Base-by-base conservation (phyloP, 64 coral and sea anemone species). In the Stichodactyla mertensii region DNA sequence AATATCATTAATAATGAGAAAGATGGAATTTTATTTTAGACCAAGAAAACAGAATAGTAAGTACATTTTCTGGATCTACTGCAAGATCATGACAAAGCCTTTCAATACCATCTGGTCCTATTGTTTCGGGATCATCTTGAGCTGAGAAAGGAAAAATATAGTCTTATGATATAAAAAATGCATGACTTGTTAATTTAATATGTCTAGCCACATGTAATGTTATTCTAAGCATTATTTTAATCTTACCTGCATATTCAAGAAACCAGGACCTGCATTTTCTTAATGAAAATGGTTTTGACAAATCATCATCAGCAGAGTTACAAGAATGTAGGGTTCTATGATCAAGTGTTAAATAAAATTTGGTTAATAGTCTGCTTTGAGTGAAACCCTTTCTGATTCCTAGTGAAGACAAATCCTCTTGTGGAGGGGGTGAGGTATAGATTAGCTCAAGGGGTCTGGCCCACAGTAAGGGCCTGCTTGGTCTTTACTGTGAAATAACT, bases 161-260 rank as follows among this genome's bases (percentile, higher is more conserved):
- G 7, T 20, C 36, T 45, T 45, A 45, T 45, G 1, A 45, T 45
- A 45, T 45, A 45, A 45, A 45, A 45, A 45, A 45, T 45, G 36
- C 1, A 45, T 45, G 3, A 45, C 36, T 45, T 45, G 36, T 45
- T 45, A 45, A 45, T 45, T 45, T 45, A 45, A 3, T 45, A 45
- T 45, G 36, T 45, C 36, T 45, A 45, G 36, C 36, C 36, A 45
- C 36, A 2, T 45, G 3, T 45, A 45, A 45, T 45, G 36, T 45
- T 45, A 31, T 31, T 31, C 10, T 61, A 66, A 66, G 9, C 0
- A n/a, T 27, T 74, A 5, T 22, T 27, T 11, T 22, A 0, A 14
- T 16, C 55, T 64, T 89, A 94, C 92, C 88, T 94, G 92, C 92
- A 90, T 94, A 94, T 61, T 90, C 84, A 55, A 89, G 83, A 94